A percentile compares a stretch with the other conserved stretches of the same genome.
Evolutionary conservation across 2,113 vertebrate genomes (phyloP).

Genomic region (Regulus satrapa): DNA sequence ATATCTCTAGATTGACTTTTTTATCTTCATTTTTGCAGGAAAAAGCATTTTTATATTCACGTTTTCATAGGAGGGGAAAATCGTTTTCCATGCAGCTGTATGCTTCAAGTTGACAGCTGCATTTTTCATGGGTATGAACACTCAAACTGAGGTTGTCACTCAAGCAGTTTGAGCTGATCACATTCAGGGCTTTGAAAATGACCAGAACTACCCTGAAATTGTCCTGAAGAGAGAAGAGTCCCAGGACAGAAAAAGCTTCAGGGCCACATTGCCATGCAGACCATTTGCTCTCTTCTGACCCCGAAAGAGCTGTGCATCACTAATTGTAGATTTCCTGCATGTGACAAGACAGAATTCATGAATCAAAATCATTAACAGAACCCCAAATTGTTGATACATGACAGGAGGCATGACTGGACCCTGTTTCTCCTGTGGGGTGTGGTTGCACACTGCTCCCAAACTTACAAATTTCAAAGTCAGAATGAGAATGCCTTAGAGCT

Average conservation of each 20-base stretch:
- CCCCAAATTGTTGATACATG: not conserved
- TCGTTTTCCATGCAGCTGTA: slow-evolving; percentile 4
- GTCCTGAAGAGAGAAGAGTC: not conserved
- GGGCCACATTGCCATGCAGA: not conserved
- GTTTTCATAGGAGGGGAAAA: not conserved
- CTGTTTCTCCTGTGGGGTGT: not conserved
- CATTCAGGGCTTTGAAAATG: not conserved
- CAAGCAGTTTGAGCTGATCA: not conserved
- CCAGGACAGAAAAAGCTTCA: not conserved
- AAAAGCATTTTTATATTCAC: not conserved
- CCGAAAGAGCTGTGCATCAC: not conserved
- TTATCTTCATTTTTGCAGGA: not conserved
- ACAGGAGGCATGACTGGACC: not conserved
- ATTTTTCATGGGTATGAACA: slow-evolving; percentile 3
- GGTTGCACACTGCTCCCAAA: not conserved
- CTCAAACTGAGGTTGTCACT: not conserved
- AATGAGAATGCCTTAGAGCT: not conserved
- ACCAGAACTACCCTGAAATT: not conserved
- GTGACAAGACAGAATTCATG: not conserved
- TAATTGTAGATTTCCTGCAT: not conserved
- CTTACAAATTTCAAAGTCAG: not conserved
- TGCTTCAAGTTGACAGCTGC: not conserved
- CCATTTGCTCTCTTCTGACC: not conserved
- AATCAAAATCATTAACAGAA: not conserved
- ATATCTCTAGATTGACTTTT: not conserved